Base-by-base conservation (phyloP, 2,113 vertebrate species). In the Pelobates fuscus region DNA sequence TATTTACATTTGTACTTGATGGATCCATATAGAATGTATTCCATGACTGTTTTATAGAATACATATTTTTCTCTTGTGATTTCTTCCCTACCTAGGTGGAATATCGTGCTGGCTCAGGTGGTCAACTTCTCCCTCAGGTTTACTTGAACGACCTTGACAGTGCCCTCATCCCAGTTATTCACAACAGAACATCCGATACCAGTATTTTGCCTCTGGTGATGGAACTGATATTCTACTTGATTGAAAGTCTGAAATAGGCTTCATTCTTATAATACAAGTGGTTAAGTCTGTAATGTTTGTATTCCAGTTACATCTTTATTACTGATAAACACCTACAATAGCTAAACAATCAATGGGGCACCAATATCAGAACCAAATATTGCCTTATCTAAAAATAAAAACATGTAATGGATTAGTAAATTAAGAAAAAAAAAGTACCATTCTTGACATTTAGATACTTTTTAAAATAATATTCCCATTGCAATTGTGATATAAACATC, bases 101-200 rank as follows among this genome's bases (percentile, higher is more conserved):
- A 83, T 99, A 96, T 83, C 92, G 94, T 76, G 96, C 94, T 0
- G 97, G 96, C 46, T 96, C 92, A 6, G 91, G 89, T 58, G 94
- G 95, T 8, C 82, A 66, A 0, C 91, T 91, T 81, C 94, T 99
- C 67, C 95, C 96, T 5, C 95, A 96, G 85, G 89, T 81, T 70
- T 99, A 97, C 78, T 91, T 98, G 86, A 97, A 98, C 11, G 95
- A 95, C 71, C 82, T 99, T 74, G 97, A 99, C 67, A 82, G 83
- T 52, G 90, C 93, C 10, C 86, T 99, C 71, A 92, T 99, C 72
- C 96, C 96, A 26, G 94, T 98, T 81, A 98, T 99, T 80, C 92
- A 96, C 0, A 85, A 93, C 21, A 92, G 94, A 1, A 86, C 92
- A 62, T 91, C 92, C 2, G 84, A 85, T 30, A 85, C 94, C 0